Evolutionary conservation across 2,888 invertebrate genomes (phyloP), one percentile per base, ranked within the genome.

Genomic region (Crocallis elinguaria): DNA sequence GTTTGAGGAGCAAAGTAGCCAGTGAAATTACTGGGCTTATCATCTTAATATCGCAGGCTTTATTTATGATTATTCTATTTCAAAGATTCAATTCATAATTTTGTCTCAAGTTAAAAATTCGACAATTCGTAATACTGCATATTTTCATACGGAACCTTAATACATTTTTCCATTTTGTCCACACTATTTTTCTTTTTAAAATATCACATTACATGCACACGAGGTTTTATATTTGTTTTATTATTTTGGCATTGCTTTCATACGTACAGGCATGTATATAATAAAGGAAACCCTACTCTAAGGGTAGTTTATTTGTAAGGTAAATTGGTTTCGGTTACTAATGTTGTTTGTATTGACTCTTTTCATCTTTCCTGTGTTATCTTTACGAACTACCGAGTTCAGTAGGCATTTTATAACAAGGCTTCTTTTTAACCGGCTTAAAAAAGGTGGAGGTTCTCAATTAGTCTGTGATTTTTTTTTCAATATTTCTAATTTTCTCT

Each of bases 161-260:
- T 9, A n/a, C 29, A 2, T 30, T 46, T 27, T 7, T 7, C 8
- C 21, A 17, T 5, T 37, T 29, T 7, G 9, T 5, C 21, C 21
- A 38, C 23, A 35, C n/a, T 11, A 41, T 8, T 32, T 27, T 27
- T 29, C 73, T 75, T 81, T 82, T 82, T 75, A 82, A 83, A 86
- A 87, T 90, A 90, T 89, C 89, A 64, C 67, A 73, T 89, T 88
- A 77, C 89, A 66, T 74, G 75, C 73, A 66, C 62, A 65, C 69
- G 54, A 57, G 71, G 71, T 63, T 73, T 79, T 80, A 71, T 78
- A 55, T 77, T 81, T 76, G 78, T 80, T 79, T 81, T 85, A 78
- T 86, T 86, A 84, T 36, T 80, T 66, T 78, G 72, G 79, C 79
- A 81, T 83, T 84, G 75, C 59, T 72, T 73, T 70, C 66, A 60